phyloP scores from a whole-genome alignment of 2,113 vertebrate species.

The Zosterops hypoxanthus region DNA sequence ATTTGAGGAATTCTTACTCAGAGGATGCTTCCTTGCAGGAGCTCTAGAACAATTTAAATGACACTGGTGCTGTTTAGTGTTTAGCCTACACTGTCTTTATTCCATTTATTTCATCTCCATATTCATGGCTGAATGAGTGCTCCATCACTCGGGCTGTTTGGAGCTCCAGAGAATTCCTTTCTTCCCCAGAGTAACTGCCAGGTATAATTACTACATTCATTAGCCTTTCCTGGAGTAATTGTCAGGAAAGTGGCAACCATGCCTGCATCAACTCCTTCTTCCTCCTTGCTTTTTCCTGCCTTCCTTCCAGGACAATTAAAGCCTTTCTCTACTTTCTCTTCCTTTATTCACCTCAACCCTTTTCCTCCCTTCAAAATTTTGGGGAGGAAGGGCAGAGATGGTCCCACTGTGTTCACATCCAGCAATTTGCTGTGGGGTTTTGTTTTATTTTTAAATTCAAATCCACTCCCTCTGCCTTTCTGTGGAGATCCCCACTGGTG shows the following conservation, averaged over 20 bases:
- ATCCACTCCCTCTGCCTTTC: not conserved
- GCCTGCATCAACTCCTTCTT: not conserved
- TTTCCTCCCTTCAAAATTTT: not conserved
- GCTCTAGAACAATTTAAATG: not conserved
- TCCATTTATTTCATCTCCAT: not conserved
- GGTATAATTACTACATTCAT: constrained; percentile 44
- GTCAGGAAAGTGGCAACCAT: constrained; percentile 7
- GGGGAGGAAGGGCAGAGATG: not conserved
- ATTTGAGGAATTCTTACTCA: not conserved
- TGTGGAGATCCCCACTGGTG: not conserved
- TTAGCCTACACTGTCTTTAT: not conserved
- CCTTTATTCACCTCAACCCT: not conserved
- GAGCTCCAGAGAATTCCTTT: not conserved
- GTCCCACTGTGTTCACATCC: no score
- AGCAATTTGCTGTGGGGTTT: not conserved
- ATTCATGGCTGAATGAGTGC: not conserved
- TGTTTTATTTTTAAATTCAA: not conserved
- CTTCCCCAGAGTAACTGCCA: not conserved
- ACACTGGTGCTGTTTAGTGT: not conserved
- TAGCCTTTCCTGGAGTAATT: constrained; percentile 50
- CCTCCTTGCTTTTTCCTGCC: not conserved
- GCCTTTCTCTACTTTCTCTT: not conserved
- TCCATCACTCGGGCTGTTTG: not conserved
- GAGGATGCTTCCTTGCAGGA: not conserved
- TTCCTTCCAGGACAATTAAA: not conserved